Percentiles rank a stretch among this genome's conserved stretches.
Conservation (phyloP, 2,797 vertebrate species). For the Sphenopsis melanotis region DNA sequence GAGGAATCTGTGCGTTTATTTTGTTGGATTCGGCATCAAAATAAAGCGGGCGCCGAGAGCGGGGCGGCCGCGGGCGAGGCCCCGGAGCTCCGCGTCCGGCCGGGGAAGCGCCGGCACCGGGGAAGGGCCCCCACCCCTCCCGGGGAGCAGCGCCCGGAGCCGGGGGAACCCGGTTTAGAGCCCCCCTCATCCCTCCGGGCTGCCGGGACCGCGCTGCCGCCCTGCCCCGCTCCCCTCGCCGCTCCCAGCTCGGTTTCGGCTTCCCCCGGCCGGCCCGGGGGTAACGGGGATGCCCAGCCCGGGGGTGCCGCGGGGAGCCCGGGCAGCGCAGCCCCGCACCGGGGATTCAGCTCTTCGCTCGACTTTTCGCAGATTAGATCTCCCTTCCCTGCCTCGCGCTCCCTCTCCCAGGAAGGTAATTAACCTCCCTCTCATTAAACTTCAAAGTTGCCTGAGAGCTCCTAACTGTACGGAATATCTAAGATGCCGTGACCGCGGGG, state of each 20-base stretch:
- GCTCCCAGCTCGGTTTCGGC: not conserved
- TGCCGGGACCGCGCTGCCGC: no score
- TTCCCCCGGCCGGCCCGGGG: not conserved
- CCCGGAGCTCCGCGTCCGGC: not conserved
- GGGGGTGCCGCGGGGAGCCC: not conserved
- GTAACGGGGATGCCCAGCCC: not conserved
- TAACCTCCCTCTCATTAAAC: conserved; percentile 55
- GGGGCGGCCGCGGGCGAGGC: not conserved
- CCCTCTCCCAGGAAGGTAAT: conserved; percentile 41
- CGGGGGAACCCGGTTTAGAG: fast-evolving
- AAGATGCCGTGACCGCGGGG: conserved; percentile 57
- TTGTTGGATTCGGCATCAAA: not conserved
- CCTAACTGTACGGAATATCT: conserved; percentile 50
- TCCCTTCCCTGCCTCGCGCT: not conserved
- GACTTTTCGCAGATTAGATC: not conserved
- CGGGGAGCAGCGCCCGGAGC: not conserved
- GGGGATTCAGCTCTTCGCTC: not conserved
- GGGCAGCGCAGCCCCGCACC: not conserved
- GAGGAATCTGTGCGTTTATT: not conserved
- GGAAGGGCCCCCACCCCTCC: fast-evolving
- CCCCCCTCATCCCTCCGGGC: no score
- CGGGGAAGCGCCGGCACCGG: not conserved
- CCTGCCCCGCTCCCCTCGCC: not conserved
- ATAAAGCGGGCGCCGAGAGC: not conserved
- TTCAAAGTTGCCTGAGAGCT: conserved; percentile 50